phyloP scores from a whole-genome alignment of 2,888 invertebrate species.

The Crepidodera aurea region DNA sequence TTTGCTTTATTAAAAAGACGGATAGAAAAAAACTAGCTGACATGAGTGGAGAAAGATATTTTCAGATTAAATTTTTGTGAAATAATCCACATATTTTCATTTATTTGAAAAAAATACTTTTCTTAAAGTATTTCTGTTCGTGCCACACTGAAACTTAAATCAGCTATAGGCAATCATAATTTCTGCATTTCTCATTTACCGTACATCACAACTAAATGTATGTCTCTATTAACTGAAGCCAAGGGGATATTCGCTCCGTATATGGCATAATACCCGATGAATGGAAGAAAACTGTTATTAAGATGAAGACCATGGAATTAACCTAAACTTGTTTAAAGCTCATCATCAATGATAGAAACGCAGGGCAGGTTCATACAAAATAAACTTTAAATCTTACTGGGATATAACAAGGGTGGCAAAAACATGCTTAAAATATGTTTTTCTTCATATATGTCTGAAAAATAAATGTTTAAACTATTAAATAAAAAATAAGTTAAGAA shows the following conservation, averaged over 20 bases:
- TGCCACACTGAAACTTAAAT: background rate
- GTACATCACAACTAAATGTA: conserved; percentile 6
- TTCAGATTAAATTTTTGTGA: too few relatives aligned
- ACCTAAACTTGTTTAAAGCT: conserved; percentile 5
- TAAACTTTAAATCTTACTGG: too few relatives aligned
- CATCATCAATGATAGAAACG: background rate
- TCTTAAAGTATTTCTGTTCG: background rate
- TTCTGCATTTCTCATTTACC: conserved; percentile 6
- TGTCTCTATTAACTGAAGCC: conserved; percentile 3
- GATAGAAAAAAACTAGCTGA: too few relatives aligned
- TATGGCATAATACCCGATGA: background rate
- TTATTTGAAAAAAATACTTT: too few relatives aligned
- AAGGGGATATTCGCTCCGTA: conserved; percentile 2
- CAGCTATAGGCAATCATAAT: background rate
- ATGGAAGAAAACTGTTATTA: background rate
- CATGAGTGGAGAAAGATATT: too few relatives aligned
- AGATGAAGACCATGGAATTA: background rate
- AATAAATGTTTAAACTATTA: too few relatives aligned
- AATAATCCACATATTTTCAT: too few relatives aligned
- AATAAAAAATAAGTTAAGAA: too few relatives aligned
- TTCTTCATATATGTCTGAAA: too few relatives aligned
- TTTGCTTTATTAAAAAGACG: too few relatives aligned
- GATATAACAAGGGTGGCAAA: too few relatives aligned
- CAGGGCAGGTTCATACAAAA: background rate
- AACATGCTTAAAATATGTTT: too few relatives aligned